Percentiles rank a stretch among this genome's conserved stretches.
These are phyloP conservation scores for Oreortyx pictus DNA, from an alignment of 2,797 vertebrate genomes.

Conservation along the genomic window DNA sequence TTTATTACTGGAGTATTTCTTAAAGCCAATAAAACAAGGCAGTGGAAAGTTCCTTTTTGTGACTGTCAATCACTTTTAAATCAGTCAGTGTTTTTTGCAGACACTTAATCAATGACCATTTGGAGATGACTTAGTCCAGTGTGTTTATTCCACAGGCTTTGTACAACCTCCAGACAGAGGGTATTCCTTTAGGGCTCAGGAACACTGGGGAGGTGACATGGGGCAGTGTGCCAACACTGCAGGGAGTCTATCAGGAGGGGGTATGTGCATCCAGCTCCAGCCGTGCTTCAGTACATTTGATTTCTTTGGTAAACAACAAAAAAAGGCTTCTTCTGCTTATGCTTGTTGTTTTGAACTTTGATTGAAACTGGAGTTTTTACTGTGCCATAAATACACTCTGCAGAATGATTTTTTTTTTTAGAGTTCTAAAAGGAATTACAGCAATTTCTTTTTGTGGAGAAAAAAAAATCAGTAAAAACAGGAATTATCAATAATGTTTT, in stretches of 20 bases:
- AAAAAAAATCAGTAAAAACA: neutral
- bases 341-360: neutral
- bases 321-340: neutral
- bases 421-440: neutral
- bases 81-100: neutral
- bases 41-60: neutral
- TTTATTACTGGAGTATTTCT: neutral
- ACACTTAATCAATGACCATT: neutral
- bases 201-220: neutral
- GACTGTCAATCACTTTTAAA: neutral
- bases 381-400: neutral
- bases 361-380: neutral
- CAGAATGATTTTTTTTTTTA: neutral
- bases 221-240: neutral
- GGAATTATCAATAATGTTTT: neutral
- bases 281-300: neutral
- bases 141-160: neutral
- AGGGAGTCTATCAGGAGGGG: neutral
- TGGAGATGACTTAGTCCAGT: neutral
- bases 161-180: neutral
- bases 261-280: neutral
- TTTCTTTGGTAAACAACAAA: neutral
- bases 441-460: neutral
- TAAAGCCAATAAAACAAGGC: neutral
- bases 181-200: neutral